Percentiles rank a stretch among this genome's conserved stretches.
phyloP scores from a whole-genome alignment of 2,113 vertebrate genomes.

The Psittacara wagleri region DNA sequence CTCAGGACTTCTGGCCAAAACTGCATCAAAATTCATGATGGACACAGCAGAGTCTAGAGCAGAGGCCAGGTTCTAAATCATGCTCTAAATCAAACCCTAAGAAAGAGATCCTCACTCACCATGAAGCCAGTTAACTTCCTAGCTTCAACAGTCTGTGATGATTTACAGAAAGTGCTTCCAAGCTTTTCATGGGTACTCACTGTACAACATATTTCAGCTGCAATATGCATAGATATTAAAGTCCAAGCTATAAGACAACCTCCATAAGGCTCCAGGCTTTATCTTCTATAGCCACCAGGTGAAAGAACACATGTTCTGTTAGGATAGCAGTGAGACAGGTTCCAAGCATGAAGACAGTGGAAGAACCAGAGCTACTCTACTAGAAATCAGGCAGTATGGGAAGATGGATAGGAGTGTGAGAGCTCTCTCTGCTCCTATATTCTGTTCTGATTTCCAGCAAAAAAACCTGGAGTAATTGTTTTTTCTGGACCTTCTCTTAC shows the following conservation, averaged over 20 bases:
- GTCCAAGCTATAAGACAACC: not conserved
- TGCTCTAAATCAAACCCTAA: constrained; percentile 26
- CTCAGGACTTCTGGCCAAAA: constrained; percentile 32
- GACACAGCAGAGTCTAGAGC: constrained; percentile 16
- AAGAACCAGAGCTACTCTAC: not conserved
- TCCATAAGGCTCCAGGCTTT: not conserved
- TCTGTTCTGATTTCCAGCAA: not conserved
- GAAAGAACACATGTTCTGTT: not conserved
- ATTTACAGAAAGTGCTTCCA: constrained; percentile 2
- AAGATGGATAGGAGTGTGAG: not conserved
- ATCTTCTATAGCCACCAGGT: not conserved
- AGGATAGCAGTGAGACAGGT: not conserved
- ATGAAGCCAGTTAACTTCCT: not conserved
- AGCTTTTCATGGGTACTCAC: not conserved
- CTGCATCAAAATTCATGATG: constrained; percentile 6
- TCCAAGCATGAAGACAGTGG: not conserved
- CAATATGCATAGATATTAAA: not conserved
- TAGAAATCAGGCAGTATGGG: fast-evolving
- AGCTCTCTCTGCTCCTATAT: not conserved
- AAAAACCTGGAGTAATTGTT: not conserved
- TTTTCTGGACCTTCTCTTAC: not conserved
- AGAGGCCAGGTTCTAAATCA: constrained; percentile 23
- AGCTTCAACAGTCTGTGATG: not conserved
- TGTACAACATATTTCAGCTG: not conserved
- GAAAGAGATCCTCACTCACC: constrained; percentile 30